Conservation (phyloP, 2,888 invertebrate species). For the Gymnoscelis rufifasciata region DNA sequence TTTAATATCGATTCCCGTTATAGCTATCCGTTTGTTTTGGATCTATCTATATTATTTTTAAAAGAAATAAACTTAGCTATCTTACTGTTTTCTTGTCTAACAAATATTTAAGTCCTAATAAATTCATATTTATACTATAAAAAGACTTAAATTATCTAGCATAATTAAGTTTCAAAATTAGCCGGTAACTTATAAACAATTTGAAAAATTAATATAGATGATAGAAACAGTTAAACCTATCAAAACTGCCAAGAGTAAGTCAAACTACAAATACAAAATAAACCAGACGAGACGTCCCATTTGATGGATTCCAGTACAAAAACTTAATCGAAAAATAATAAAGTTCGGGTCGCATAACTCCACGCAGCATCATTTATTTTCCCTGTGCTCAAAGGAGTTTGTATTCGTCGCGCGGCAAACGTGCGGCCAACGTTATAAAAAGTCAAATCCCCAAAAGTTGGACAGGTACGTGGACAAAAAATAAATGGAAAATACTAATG, state of each 20-base stretch:
- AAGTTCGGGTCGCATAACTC: conserved; percentile 52
- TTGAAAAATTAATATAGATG: too few relatives aligned
- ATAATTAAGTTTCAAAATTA: too few relatives aligned
- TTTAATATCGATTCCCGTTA: too few relatives aligned
- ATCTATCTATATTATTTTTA: too few relatives aligned
- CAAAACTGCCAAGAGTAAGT: too few relatives aligned
- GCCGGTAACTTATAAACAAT: too few relatives aligned
- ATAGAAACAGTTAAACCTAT: neutral
- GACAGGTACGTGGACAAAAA: conserved; percentile 79
- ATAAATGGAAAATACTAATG: conserved; percentile 80
- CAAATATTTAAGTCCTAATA: too few relatives aligned
- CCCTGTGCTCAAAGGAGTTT: conserved; percentile 65
- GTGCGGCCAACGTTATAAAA: conserved; percentile 52
- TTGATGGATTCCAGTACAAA: conserved; percentile 32
- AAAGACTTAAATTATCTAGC: too few relatives aligned
- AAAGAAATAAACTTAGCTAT: too few relatives aligned
- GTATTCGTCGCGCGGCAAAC: conserved; percentile 71
- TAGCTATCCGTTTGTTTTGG: too few relatives aligned
- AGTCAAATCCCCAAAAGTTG: conserved; percentile 72
- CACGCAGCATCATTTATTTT: conserved; percentile 72
- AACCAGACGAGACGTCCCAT: conserved; percentile 4
- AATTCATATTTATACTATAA: too few relatives aligned
- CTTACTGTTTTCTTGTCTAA: too few relatives aligned
- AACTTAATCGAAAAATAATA: conserved; percentile 65
- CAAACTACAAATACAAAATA: conserved; percentile 5